phyloP scores from a whole-genome alignment of 2,797 vertebrate genomes.

The Molothrus ater region DNA sequence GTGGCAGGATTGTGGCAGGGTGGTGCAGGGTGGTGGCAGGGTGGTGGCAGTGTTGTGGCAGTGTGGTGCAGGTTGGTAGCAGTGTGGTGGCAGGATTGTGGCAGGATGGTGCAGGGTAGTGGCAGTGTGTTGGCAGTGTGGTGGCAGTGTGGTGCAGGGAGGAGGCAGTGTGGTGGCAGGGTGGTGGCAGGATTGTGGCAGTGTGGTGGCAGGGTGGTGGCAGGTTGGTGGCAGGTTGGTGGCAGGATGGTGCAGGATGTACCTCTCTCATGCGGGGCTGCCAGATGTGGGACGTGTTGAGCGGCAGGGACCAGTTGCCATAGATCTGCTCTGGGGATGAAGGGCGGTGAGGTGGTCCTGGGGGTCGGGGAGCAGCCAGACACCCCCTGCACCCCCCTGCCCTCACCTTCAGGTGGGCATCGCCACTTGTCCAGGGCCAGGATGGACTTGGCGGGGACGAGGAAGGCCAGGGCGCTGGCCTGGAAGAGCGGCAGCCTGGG shows the following conservation, averaged over 20 bases:
- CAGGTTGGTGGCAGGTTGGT: accelerated
- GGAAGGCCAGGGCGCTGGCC: constrained; percentile 92
- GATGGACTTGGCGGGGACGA: constrained; percentile 92
- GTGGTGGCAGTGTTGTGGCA: too few species aligned
- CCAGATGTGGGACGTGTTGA: constrained; percentile 92
- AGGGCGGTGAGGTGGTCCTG: neutral
- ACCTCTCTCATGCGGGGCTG: constrained; percentile 95
- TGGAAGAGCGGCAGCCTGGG: constrained; percentile 93
- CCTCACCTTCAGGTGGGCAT: constrained; percentile 88
- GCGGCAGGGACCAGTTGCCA: constrained; percentile 87
- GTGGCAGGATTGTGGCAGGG: accelerated
- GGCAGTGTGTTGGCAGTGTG: accelerated
- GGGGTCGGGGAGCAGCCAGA: too few species aligned
- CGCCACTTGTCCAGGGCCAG: constrained; percentile 90
- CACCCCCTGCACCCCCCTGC: neutral
- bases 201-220: accelerated
- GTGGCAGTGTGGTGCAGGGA: accelerated
- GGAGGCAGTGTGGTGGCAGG: neutral
- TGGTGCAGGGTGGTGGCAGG: too few species aligned
- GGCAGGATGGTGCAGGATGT: accelerated
- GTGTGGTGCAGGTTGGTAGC: too few species aligned
- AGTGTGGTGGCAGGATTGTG: too few species aligned
- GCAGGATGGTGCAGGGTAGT: too few species aligned
- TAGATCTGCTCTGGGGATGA: constrained; percentile 87
- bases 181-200: accelerated